phyloP scores from a whole-genome alignment of 1,140 invertebrate species.

The Proales similis region DNA sequence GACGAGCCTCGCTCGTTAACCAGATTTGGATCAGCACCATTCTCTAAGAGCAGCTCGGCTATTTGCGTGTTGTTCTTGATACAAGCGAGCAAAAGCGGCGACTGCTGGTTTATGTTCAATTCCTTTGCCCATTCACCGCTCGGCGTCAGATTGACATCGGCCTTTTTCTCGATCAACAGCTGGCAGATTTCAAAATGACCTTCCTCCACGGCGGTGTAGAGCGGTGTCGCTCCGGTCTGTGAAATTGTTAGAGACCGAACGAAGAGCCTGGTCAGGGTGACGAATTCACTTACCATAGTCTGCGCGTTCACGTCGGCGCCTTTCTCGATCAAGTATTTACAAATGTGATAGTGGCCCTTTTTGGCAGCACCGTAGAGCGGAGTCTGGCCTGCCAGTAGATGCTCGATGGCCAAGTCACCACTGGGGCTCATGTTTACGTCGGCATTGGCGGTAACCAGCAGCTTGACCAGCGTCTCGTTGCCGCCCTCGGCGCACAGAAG shows the following conservation, averaged over 20 bases:
- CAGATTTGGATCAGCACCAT: conserved; percentile 31
- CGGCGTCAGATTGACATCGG: conserved; percentile 24
- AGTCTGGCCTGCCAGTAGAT: conserved; percentile 36
- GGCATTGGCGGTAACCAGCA: conserved; percentile 13
- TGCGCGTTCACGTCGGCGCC: conserved; percentile 12
- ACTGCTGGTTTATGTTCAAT: conserved; percentile 25
- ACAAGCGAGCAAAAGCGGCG: conserved; percentile 35
- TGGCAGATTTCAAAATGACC: conserved; percentile 65
- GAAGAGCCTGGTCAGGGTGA: not conserved
- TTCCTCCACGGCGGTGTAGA: conserved; percentile 77
- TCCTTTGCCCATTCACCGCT: conserved; percentile 33
- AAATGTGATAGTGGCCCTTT: conserved; percentile 34
- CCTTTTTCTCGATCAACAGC: conserved; percentile 22
- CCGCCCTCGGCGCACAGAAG: conserved; percentile 34
- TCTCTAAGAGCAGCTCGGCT: conserved; percentile 9
- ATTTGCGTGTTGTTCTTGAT: conserved; percentile 36
- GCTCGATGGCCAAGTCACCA: conserved; percentile 26
- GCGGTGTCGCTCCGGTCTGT: conserved; percentile 59
- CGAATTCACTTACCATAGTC: conserved; percentile 4
- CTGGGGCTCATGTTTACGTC: conserved; percentile 37
- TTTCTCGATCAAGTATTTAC: conserved; percentile 37
- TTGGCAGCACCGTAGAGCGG: conserved; percentile 38
- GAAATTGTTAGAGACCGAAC: not conserved
- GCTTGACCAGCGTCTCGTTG: conserved; percentile 27
- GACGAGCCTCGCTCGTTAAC: conserved; percentile 27